phyloP scores from a whole-genome alignment of 2,888 invertebrate species.

The Diplolepis rosae region DNA sequence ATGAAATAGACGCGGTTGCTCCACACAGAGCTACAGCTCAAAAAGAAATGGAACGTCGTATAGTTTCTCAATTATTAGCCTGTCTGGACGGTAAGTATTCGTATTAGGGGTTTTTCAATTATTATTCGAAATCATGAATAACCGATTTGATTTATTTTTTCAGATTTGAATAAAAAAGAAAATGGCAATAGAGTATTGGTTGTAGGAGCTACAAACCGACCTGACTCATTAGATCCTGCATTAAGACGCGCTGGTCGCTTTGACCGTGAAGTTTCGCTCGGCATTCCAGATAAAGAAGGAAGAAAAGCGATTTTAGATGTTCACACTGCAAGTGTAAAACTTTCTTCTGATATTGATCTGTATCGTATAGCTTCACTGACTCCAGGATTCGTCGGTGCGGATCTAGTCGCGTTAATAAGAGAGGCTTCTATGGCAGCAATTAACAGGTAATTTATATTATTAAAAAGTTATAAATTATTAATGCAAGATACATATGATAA shows the following conservation, averaged over 20 bases:
- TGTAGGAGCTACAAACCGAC: conserved; percentile 96
- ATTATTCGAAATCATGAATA: neutral
- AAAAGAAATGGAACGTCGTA: conserved; percentile 96
- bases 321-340: conserved; percentile 82
- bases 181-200: conserved; percentile 83
- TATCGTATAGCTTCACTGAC: conserved; percentile 86
- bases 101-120: neutral
- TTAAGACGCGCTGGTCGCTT: conserved; percentile 93
- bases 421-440: conserved; percentile 93
- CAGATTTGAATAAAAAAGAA: conserved; percentile 75
- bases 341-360: conserved; percentile 83
- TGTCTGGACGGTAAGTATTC: conserved; percentile 85
- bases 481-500: too few species aligned
- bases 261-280: conserved; percentile 93
- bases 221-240: conserved; percentile 94
- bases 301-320: conserved; percentile 86
- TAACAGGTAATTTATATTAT: conserved; percentile 75
- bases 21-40: conserved; percentile 92
- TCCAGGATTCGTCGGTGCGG: conserved; percentile 97
- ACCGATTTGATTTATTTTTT: conserved; percentile 33
- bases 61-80: conserved; percentile 93
- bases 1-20: conserved; percentile 98
- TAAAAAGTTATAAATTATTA: neutral
- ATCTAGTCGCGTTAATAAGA: conserved; percentile 88
- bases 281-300: conserved; percentile 91